Conservation (phyloP, 2,113 vertebrate genomes). For the Brachyhypopomus gauderio region DNA sequence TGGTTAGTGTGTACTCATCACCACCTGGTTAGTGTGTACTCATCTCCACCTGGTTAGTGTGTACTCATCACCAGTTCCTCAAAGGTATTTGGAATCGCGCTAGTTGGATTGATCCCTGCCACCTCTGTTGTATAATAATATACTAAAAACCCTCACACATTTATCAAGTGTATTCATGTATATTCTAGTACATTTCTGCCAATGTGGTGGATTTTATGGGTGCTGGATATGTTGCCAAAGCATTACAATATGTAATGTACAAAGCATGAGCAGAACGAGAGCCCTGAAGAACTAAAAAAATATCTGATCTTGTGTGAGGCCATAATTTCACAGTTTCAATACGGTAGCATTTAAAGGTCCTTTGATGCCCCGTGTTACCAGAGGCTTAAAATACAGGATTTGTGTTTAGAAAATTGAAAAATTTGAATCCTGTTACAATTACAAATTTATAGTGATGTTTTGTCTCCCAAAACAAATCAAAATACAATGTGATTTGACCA, state of each 20-base stretch:
- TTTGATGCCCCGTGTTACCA: background rate
- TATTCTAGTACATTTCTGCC: too few species aligned
- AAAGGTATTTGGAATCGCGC: background rate
- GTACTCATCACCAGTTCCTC: constrained; percentile 17
- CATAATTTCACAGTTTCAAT: background rate
- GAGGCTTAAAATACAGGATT: background rate
- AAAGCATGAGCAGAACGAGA: background rate
- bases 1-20: constrained; percentile 10
- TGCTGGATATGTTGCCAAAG: background rate
- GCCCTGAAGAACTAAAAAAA: background rate
- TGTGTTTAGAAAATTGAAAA: too few species aligned
- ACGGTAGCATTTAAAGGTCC: background rate
- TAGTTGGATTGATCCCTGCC: background rate
- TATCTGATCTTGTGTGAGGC: too few species aligned
- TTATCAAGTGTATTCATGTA: too few species aligned
- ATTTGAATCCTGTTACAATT: too few species aligned
- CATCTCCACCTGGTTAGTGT: constrained; percentile 8
- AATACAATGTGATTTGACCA: too few species aligned
- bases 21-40: constrained; percentile 15
- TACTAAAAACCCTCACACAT: too few species aligned
- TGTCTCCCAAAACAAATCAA: too few species aligned
- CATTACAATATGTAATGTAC: too few species aligned
- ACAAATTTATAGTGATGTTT: too few species aligned
- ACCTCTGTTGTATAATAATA: background rate
- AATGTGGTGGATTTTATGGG: too few species aligned